Evolutionary conservation across 2,113 vertebrate species (phyloP), one percentile per base, ranked within the genome.

Genomic region (Hoplias malabaricus): DNA sequence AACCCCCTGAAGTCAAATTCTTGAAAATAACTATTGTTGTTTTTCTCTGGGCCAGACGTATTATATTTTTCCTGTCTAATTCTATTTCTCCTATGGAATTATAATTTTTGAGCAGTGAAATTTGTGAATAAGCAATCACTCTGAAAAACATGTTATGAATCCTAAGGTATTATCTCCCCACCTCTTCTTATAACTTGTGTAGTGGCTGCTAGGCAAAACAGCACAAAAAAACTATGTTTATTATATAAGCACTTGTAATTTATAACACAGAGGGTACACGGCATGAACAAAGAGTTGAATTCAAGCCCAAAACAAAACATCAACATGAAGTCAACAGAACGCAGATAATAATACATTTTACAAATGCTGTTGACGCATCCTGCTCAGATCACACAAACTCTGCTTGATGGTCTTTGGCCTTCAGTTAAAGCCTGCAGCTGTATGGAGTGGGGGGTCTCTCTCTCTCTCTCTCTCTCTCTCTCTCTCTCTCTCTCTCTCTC

Each of bases 381-480:
- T 34, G 25, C 31, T 69, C 48, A 68, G 50, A 75, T 82, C 57
- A 21, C 56, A 50, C 63, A 34, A 31, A 65, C 74, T 77, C 43
- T 13, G 21, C 53, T 21, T 56, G 40, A 29, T 76, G 61, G 43
- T 40, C 73, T 29, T 33, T 56, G 73, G 31, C 46, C 69, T 81
- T 81, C 83, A 79, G 83, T 82, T 84, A 63, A 72, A 76, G 72
- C 83, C 83, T 79, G 75, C 69, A 78, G 76, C 75, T 76, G 42
- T 62, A 38, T 42, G 59, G 25, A 62, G 29, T 5, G 34, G 67
- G 66, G 13, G 66, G 68, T 14, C 40, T 56, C 19, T 21, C 11
- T 36, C n/a, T 27, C 68, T 5, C 25, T 34, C 50, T 75, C 42
- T 75, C 40, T n/a, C 61, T 21, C 69, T 27, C 68, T 5, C 25